These are phyloP conservation scores for Hypsibius dujardini DNA, from an alignment of 1,140 invertebrate genomes.

Conservation along the genomic window DNA sequence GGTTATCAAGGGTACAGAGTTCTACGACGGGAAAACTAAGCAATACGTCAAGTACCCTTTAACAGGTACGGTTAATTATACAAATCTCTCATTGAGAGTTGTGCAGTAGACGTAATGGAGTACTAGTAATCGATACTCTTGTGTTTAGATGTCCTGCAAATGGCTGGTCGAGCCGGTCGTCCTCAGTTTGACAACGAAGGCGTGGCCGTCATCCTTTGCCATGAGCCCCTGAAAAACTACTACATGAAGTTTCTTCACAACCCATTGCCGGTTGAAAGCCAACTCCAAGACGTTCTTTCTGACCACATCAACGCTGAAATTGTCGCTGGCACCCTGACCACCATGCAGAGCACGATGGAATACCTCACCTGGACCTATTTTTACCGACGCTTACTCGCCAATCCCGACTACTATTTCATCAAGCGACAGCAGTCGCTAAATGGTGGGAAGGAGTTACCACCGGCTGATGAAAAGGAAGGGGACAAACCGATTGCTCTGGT, in stretches of 20 bases:
- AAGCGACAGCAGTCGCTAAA: not conserved
- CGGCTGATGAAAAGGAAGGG: not conserved
- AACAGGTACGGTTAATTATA: slow-evolving; percentile 55
- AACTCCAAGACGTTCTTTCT: slow-evolving; percentile 52
- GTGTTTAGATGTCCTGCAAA: slow-evolving; percentile 59
- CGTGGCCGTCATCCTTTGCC: slow-evolving; percentile 86
- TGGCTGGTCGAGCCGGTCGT: slow-evolving; percentile 94
- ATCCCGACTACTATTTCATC: slow-evolving; percentile 44
- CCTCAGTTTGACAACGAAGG: slow-evolving; percentile 89
- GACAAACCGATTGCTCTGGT: slow-evolving; percentile 54
- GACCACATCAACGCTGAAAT: slow-evolving; percentile 98
- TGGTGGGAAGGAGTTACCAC: slow-evolving; percentile 5
- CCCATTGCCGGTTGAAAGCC: slow-evolving; percentile 94
- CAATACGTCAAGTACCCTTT: slow-evolving; percentile 98
- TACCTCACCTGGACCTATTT: slow-evolving; percentile 98
- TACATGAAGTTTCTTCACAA: slow-evolving; percentile 98
- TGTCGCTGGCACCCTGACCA: slow-evolving; percentile 70
- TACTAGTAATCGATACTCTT: slow-evolving; percentile 18
- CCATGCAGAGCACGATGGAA: slow-evolving; percentile 80
- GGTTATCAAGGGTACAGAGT: slow-evolving; percentile 67
- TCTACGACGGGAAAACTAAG: slow-evolving; percentile 86
- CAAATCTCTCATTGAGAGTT: too few species aligned
- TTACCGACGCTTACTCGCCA: slow-evolving; percentile 74
- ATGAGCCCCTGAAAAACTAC: slow-evolving; percentile 95
- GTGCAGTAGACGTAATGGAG: not conserved